These are phyloP conservation scores for Artemia sp. DNA, from an alignment of 2,888 invertebrate species.

Conservation along the genomic window DNA sequence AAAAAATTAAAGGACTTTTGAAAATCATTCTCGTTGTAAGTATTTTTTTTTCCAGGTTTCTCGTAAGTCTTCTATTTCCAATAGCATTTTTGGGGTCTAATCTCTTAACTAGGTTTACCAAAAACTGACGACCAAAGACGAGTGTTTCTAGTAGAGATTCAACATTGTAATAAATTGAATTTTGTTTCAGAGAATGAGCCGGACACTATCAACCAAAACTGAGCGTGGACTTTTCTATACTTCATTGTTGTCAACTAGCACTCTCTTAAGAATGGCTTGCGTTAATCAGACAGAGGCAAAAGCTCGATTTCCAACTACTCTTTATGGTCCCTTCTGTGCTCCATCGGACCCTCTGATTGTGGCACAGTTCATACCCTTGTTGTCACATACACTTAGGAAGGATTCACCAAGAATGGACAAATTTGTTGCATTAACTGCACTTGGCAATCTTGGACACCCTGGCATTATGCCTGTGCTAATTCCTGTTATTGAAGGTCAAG, in stretches of 20 bases:
- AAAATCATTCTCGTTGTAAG: too few relatives aligned
- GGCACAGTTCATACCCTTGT: conserved; percentile 19
- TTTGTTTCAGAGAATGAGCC: not conserved
- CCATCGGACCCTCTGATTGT: conserved; percentile 21
- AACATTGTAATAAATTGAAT: not conserved
- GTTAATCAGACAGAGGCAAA: conserved; percentile 21
- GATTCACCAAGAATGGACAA: conserved; percentile 19
- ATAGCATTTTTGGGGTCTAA: too few relatives aligned
- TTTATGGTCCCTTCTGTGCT: conserved; percentile 21
- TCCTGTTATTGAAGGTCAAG: conserved; percentile 22
- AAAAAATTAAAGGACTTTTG: too few relatives aligned
- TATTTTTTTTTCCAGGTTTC: too few relatives aligned
- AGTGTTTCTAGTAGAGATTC: too few relatives aligned
- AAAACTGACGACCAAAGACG: too few relatives aligned
- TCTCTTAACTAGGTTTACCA: too few relatives aligned
- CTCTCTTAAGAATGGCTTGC: conserved; percentile 19
- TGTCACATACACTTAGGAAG: conserved; percentile 16
- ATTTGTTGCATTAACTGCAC: conserved; percentile 21
- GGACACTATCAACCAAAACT: not conserved
- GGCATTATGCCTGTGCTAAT: conserved; percentile 21
- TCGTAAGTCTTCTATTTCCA: too few relatives aligned
- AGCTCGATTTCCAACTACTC: conserved; percentile 19
- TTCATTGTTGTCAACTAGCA: conserved; percentile 19
- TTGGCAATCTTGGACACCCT: conserved; percentile 20
- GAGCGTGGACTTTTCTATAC: conserved; percentile 19